Evolutionary conservation across 2,888 invertebrate genomes (phyloP).

Genomic region (Platycheirus albimanus): DNA sequence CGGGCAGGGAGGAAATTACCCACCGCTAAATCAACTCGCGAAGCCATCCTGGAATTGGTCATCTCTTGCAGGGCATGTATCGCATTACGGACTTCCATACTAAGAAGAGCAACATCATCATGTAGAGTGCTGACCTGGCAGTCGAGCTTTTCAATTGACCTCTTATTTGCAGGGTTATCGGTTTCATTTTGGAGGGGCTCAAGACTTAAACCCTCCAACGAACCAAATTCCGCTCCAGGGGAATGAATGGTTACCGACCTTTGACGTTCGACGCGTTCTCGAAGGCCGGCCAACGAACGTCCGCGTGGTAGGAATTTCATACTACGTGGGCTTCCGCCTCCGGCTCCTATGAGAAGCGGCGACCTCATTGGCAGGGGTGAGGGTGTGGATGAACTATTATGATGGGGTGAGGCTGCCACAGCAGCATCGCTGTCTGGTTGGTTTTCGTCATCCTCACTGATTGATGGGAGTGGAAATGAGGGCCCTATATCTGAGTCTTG

Average conservation of each 20-base stretch:
- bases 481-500: conserved; percentile 84
- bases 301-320: conserved; percentile 82
- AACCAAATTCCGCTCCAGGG: conserved; percentile 83
- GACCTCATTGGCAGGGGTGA: conserved; percentile 78
- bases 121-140: conserved; percentile 92
- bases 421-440: conserved; percentile 89
- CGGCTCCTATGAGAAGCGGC: conserved; percentile 78
- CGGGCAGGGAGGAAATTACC: conserved; percentile 88
- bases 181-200: conserved; percentile 80
- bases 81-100: conserved; percentile 92
- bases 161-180: conserved; percentile 78
- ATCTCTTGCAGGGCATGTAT: conserved; percentile 93
- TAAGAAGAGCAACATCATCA: conserved; percentile 93
- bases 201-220: conserved; percentile 86
- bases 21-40: conserved; percentile 79
- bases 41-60: conserved; percentile 85
- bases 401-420: conserved; percentile 84
- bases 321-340: conserved; percentile 78
- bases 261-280: conserved; percentile 88
- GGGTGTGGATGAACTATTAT: conserved; percentile 77
- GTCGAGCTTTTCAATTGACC: conserved; percentile 88
- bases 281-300: conserved; percentile 83
- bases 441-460: conserved; percentile 97
- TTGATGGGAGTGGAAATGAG: conserved; percentile 90
- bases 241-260: conserved; percentile 85